Conservation (phyloP, 2,888 invertebrate species). For the Drosophila picticornis region DNA sequence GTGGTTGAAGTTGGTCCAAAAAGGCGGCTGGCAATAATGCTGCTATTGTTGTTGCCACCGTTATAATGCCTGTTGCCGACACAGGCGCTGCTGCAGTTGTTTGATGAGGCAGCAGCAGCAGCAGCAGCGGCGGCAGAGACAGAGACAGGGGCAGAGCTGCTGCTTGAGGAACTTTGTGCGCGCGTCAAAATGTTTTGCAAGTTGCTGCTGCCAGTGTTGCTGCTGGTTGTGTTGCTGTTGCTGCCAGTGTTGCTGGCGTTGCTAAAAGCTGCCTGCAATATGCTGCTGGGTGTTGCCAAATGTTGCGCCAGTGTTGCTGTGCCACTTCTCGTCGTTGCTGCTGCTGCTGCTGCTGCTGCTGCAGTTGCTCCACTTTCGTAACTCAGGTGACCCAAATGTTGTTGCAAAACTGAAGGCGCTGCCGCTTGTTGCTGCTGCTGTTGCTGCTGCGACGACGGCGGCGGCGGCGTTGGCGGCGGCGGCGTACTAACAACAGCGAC, state of each 20-base stretch:
- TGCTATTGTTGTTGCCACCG: constrained; percentile 69
- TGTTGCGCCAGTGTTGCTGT: constrained; percentile 81
- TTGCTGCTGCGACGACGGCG: constrained; percentile 34
- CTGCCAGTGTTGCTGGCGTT: constrained; percentile 55
- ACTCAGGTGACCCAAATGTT: constrained; percentile 85
- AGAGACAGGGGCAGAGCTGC: constrained; percentile 37
- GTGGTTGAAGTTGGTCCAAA: constrained; percentile 70
- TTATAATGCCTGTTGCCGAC: constrained; percentile 77
- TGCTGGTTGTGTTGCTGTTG: constrained; percentile 18
- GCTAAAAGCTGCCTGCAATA: constrained; percentile 76
- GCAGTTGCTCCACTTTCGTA: constrained; percentile 79
- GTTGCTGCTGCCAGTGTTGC: constrained; percentile 50
- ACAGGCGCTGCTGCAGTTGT: constrained; percentile 76
- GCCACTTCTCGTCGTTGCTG: constrained; percentile 65
- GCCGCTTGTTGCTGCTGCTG: constrained; percentile 54
- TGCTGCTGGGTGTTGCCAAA: constrained; percentile 80
- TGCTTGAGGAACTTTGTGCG: constrained; percentile 68
- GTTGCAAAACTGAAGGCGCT: constrained; percentile 82
- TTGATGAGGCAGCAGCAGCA: constrained; percentile 42
- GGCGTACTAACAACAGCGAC: constrained; percentile 51
- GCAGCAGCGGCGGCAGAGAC: constrained; percentile 28
- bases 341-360: constrained; percentile 57
- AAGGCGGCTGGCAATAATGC: constrained; percentile 82
- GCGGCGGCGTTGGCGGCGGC: constrained; percentile 53
- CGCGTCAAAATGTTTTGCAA: constrained; percentile 78